Conservation (phyloP, 2,113 vertebrate genomes). For the Chloropsis cyanopogon region DNA sequence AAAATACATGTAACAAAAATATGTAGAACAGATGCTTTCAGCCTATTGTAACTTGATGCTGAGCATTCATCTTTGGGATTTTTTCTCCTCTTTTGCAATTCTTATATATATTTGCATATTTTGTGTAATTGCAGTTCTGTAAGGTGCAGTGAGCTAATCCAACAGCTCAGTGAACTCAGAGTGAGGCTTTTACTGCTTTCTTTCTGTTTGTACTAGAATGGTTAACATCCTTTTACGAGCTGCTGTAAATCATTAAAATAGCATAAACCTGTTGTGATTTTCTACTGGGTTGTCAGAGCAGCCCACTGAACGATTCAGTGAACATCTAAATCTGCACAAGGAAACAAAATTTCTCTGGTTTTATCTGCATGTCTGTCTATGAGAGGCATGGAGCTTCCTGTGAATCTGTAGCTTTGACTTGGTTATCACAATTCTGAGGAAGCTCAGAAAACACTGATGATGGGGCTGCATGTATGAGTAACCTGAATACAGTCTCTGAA, state of each 20-base stretch:
- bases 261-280: background rate
- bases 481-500: background rate
- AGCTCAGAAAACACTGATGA: background rate
- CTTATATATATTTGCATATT: background rate
- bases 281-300: rapidly evolving
- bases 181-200: background rate
- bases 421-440: background rate
- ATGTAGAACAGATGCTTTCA: no score
- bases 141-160: background rate
- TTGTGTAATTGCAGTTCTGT: background rate
- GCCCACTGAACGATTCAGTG: rapidly evolving
- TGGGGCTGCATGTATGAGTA: rapidly evolving
- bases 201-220: background rate
- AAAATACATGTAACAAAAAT: background rate
- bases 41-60: background rate
- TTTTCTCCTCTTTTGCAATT: background rate
- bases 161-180: background rate
- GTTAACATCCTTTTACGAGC: background rate
- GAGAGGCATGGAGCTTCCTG: background rate
- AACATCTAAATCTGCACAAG: background rate
- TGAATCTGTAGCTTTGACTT: background rate
- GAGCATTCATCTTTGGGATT: background rate
- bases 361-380: background rate
- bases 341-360: background rate
- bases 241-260: background rate